Evolutionary conservation across 2,113 vertebrate genomes (phyloP), one percentile per base, ranked within the genome.

Genomic region (Agapornis roseicollis): DNA sequence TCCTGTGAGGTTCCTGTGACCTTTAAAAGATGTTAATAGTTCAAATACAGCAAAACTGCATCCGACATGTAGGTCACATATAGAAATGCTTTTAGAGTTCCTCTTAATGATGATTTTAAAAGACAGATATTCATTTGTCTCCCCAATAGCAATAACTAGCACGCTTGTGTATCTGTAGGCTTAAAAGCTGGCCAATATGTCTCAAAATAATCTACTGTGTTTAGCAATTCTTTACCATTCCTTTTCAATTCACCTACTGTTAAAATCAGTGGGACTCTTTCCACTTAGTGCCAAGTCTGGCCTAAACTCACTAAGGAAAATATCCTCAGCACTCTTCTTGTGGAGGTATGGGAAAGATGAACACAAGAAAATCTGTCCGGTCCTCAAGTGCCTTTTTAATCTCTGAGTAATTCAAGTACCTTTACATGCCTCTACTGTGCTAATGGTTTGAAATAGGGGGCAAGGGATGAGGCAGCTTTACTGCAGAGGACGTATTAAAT

Each of bases 111-210:
- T 35, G 29, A 85, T 27, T 80, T 85, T 56, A 35, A 61, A 83
- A 77, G 47, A 39, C 7, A 66, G 3, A 56, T 81, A 37, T n/a
- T 69, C 42, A 44, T 60, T 24, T 82, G 24, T 35, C 64, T 73
- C n/a, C 29, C 9, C 39, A 27, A 3, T 0, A n/a, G 31, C 4
- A 11, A 17, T 8, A 41, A 80, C n/a, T 1, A 41, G 23, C 33
- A 20, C 5, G 13, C 20, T 53, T 42, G 23, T 41, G 27, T 27
- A 37, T 22, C 31, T 20, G 20, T 4, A 73, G 35, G 60, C 33
- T 68, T n/a, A 35, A 64, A 53, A 81, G 44, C 24, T 12, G 37
- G 15, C 12, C 22, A 37, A 10, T 18, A 19, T 1, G 20, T 17
- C 56, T 85, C 56, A 64, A 66, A 82, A 65, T 65, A 37, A 76